These are phyloP conservation scores for Tokudaia tokunoshimensis DNA, from an alignment of 2,797 vertebrate species.

Conservation along the genomic window DNA sequence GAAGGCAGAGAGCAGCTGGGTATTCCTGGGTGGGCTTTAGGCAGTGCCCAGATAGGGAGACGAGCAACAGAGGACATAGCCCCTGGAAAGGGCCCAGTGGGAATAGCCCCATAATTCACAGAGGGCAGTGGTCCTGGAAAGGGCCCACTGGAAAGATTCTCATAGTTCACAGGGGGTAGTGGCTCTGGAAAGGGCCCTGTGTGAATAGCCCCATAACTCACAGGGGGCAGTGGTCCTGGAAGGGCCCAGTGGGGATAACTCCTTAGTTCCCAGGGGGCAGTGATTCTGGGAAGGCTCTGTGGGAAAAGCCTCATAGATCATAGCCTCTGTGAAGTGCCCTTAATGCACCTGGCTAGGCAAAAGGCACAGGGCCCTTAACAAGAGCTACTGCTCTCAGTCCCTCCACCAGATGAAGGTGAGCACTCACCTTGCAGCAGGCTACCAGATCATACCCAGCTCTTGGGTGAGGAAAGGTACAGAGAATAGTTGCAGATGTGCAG, in stretches of 20 bases:
- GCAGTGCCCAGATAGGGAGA: neutral
- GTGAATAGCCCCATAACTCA: neutral
- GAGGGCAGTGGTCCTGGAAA: neutral
- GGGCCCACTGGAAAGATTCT: too few species aligned
- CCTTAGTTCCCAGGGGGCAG: too few species aligned
- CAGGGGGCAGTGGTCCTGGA: too few species aligned
- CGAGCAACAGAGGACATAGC: neutral
- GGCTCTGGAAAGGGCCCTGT: accelerated
- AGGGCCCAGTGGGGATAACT: neutral
- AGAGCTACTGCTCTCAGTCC: neutral
- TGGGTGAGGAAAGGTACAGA: neutral
- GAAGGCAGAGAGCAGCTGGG: neutral
- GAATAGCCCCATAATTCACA: too few species aligned
- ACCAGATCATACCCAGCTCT: neutral
- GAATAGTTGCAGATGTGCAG: neutral
- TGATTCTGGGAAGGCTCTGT: too few species aligned
- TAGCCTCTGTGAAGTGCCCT: neutral
- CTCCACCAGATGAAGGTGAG: neutral
- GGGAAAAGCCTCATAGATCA: neutral
- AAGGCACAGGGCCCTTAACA: neutral
- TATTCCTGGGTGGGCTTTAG: neutral
- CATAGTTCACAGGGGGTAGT: neutral
- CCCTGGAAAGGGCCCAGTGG: too few species aligned
- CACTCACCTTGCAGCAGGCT: neutral
- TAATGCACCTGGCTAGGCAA: neutral